A percentile compares a stretch with the other conserved stretches of the same genome.
Conservation (phyloP, 2,113 vertebrate genomes). For the Himantopus leucocephalus region DNA sequence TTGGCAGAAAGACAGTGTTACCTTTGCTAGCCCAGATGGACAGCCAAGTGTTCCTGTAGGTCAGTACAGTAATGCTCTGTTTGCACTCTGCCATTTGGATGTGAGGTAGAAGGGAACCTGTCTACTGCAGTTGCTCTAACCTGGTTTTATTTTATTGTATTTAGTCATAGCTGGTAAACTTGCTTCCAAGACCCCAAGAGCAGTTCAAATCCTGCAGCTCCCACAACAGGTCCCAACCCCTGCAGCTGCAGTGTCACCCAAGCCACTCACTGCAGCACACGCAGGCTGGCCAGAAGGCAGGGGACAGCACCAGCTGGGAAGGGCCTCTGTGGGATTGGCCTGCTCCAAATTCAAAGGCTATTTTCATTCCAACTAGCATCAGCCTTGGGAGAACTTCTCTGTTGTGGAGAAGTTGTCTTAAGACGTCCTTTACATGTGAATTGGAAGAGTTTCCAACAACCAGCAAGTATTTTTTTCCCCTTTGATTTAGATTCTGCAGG, state of each 20-base stretch:
- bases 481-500: neutral
- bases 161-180: neutral
- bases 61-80: neutral
- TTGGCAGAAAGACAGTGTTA: neutral
- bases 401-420: neutral
- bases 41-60: rapidly evolving
- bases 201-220: neutral
- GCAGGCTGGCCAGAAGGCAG: neutral
- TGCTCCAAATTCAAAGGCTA: neutral
- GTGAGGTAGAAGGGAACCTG: neutral
- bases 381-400: neutral
- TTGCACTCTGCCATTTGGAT: neutral
- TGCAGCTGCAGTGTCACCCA: neutral
- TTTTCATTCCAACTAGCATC: neutral
- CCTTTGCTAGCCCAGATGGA: neutral
- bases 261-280: rapidly evolving
- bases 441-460: neutral
- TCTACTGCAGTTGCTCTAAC: neutral
- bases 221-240: neutral
- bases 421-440: neutral
- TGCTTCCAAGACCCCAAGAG: neutral
- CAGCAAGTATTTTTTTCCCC: neutral
- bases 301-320: neutral
- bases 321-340: neutral
- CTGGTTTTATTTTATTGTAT: neutral